A percentile compares a stretch with the other conserved stretches of the same genome.
These are phyloP conservation scores for Callitettix versicolor DNA, from an alignment of 1,140 invertebrate genomes.

Conservation along the genomic window DNA sequence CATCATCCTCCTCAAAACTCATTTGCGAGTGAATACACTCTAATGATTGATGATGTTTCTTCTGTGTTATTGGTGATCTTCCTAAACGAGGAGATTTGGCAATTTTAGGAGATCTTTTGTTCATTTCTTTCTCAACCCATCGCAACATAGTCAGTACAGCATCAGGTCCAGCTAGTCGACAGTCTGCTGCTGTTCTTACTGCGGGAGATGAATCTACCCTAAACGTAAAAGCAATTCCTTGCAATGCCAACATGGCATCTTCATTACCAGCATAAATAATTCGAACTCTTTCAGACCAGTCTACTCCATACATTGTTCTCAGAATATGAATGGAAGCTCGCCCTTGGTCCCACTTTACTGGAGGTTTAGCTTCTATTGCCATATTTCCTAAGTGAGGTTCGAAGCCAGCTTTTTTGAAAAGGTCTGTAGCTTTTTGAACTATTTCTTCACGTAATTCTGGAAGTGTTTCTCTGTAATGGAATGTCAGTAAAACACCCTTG, in stretches of 20 bases:
- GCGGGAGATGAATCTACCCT: slow-evolving; percentile 74
- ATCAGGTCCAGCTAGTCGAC: slow-evolving; percentile 74
- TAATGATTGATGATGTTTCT: slow-evolving; percentile 11
- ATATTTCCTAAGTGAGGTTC: slow-evolving; percentile 65
- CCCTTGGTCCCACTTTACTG: slow-evolving; percentile 84
- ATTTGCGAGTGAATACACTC: slow-evolving; percentile 26
- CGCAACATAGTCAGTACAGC: slow-evolving; percentile 79
- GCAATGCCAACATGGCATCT: slow-evolving; percentile 78
- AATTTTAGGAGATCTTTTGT: slow-evolving; percentile 52
- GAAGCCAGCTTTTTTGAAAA: slow-evolving; percentile 68
- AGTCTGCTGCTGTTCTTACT: slow-evolving; percentile 72
- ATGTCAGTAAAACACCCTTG: slow-evolving; percentile 76
- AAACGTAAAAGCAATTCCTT: slow-evolving; percentile 85
- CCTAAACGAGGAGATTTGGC: slow-evolving; percentile 13
- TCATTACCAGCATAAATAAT: slow-evolving; percentile 87
- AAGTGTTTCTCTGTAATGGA: slow-evolving; percentile 79
- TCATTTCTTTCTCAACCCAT: slow-evolving; percentile 78
- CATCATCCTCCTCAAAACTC: slow-evolving; percentile 28
- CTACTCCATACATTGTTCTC: slow-evolving; percentile 76
- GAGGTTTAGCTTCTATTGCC: slow-evolving; percentile 79
- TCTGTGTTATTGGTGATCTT: slow-evolving; percentile 19
- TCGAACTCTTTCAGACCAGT: slow-evolving; percentile 82
- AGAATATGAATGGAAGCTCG: slow-evolving; percentile 82
- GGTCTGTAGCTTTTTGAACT: slow-evolving; percentile 51
- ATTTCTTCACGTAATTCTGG: slow-evolving; percentile 48